Base-by-base conservation (phyloP, 2,888 invertebrate genomes). In the Lumbricus terrestris region DNA sequence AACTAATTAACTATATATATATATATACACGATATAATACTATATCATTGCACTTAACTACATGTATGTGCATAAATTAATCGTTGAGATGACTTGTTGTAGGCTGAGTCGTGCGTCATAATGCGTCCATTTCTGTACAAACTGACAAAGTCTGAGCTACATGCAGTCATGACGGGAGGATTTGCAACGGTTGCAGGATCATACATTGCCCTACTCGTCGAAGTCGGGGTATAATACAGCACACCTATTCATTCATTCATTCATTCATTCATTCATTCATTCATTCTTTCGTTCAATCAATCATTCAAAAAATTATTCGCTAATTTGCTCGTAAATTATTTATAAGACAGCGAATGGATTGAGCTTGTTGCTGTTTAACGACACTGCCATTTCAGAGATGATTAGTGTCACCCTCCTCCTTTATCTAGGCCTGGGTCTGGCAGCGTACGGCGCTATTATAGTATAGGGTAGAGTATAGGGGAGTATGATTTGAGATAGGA, bases 161-260 rank as follows among this genome's bases (percentile, higher is more conserved):
- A 93, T 88, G 97, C 98, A 0, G 96, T 99, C 34, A 97, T 99
- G 97, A 96, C 97, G 0, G 97, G 97, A 0, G 98, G 98, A 13
- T 98, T 98, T 95, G 98, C 98, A 0, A 98, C 98, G 0, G 98
- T 98, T 8, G 98, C 98, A 88, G 97, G 95, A 97, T n/a, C 93
- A 0, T 97, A 98, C 3, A 95, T 99, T 93, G 98, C 98, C 0
- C 97, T 98, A 0, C 98, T 98, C 94, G 92, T 93, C 13, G 92
- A 93, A 90, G 93, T 93, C 88, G 93, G 93, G 91, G 98, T 92
- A 88, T 6, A n/a, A 29, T n/a, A 13, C 13, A 11, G 5, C 8
- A n/a, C 29, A 3, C 54, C n/a, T 16, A 20, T 20, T 69, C 69
- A n/a, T 29, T 69, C 69, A 13, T 69, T 69, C 69, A 6, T 69